Evolutionary conservation across 2,797 vertebrate species (phyloP), one percentile per base, ranked within the genome.

Genomic region (Benthosema pterotum): DNA sequence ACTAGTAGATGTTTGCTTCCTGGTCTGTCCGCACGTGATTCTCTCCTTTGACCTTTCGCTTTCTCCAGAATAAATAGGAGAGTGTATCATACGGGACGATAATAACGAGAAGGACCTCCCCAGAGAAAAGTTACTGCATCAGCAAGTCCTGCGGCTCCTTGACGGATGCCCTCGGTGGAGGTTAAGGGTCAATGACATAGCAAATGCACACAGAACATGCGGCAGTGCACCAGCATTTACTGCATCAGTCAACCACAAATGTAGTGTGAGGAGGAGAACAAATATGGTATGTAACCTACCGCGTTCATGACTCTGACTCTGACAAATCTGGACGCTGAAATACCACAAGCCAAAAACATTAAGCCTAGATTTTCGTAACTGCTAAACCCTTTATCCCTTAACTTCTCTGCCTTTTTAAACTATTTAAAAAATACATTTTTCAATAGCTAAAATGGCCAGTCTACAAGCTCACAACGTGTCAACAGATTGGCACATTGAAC

Each of bases 291-390:
- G 5, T 22, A 66, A 25, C 22, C 11, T 38, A 6, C 22, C 5
- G 22, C 19, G 49, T 38, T 38, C 9, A 11, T 38, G 11, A 57
- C 45, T 58, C 11, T 38, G 32, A 11, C 15, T 54, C 50, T n/a
- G 22, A 1, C 32, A 81, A 57, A 64, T 53, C 65, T 52, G 64
- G 67, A 83, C 78, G 72, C 58, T 82, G 77, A 81, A 65, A 81
- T 47, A 67, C 69, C 76, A 75, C 76, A 85, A 75, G 79, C 45
- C 74, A 66, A 63, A 62, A 80, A 84, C 81, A 83, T 83, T 67
- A 1, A n/a, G n/a, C n/a, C n/a, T n/a, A n/a, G n/a, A n/a, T n/a
- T n/a, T n/a, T n/a, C n/a, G n/a, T n/a, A n/a, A n/a, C n/a, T n/a
- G n/a, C n/a, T n/a, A n/a, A n/a, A n/a, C n/a, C n/a, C n/a, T n/a